Evolutionary conservation across 92 coral and sea anemone genomes (phyloP), one percentile per base, ranked within the genome.

Genomic region (Blastomussa wellsi): DNA sequence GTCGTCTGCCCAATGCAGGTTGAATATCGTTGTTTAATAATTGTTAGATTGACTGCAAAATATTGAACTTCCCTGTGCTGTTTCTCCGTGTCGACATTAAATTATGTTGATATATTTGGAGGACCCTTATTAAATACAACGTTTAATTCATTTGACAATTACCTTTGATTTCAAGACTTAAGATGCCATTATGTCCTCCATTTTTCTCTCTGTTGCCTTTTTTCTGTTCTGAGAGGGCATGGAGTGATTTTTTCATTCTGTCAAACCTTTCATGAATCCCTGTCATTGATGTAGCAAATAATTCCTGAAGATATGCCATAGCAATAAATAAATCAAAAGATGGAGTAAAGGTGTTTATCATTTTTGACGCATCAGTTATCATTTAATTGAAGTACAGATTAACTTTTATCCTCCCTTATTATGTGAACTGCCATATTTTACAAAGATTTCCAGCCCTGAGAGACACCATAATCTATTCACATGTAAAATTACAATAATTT

Each of bases 121-220:
- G 32, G 71, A 22, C 12, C 12, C 28, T 15, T 6, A 22, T 11
- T n/a, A 65, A 65, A 6, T 65, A 65, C n/a, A 65, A 26, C 8
- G 12, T 6, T 24, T 65, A 28, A 42, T 62, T 51, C 7, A n/a
- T n/a, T n/a, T 78, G 15, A 57, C 48, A 28, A 64, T 62, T 28
- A 81, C 85, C 85, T 68, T 81, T 81, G 85, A 67, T 78, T 81
- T 81, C 26, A 44, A 62, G 75, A 68, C 77, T 28, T 81, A 66
- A 38, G 85, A 35, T 24, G 85, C 51, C 44, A 81, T n/a, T 37
- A 74, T 2, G 13, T 81, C 85, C 57, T 65, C 72, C 19, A 81
- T 11, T 24, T 51, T 65, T 20, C 67, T 81, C 35, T 81, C 85
- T 15, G 57, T 81, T 41, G 73, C 41, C 77, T 38, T 19, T 66